A percentile compares a stretch with the other conserved stretches of the same genome.
phyloP scores from a whole-genome alignment of 1,140 invertebrate species.

The Brachionus manjavacas region DNA sequence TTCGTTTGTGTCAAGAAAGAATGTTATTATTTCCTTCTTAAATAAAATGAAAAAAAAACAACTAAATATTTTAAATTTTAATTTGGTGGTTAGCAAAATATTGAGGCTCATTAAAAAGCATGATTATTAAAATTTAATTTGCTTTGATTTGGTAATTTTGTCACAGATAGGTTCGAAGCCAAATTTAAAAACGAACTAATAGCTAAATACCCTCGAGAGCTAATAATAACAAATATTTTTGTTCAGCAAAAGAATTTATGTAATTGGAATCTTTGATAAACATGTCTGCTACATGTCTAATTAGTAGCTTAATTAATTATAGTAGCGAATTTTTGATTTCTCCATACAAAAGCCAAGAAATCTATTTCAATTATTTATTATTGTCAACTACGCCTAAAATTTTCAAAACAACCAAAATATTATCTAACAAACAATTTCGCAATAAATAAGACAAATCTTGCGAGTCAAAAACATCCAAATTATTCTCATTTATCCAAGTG shows the following conservation, averaged over 20 bases:
- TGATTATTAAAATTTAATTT: neutral
- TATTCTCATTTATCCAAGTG: neutral
- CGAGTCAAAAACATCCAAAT: constrained; percentile 12
- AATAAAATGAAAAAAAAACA: too few species aligned
- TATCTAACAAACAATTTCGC: neutral
- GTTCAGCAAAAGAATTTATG: neutral
- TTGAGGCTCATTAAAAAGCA: too few species aligned
- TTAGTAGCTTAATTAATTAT: neutral
- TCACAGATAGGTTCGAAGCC: neutral
- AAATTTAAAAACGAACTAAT: neutral
- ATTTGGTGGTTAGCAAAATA: too few species aligned
- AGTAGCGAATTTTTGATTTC: neutral
- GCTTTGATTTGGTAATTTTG: too few species aligned
- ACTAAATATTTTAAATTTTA: too few species aligned
- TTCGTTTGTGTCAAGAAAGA: too few species aligned
- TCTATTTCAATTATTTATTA: neutral
- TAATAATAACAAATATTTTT: neutral
- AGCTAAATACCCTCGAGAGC: neutral
- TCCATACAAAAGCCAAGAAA: neutral
- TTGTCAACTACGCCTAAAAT: neutral
- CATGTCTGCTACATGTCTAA: neutral
- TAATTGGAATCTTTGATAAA: neutral
- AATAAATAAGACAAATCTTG: neutral
- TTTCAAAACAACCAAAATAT: constrained; percentile 1
- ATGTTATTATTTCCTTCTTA: too few species aligned